phyloP scores from a whole-genome alignment of 1,140 invertebrate species.

The Papilio polyxenes region DNA sequence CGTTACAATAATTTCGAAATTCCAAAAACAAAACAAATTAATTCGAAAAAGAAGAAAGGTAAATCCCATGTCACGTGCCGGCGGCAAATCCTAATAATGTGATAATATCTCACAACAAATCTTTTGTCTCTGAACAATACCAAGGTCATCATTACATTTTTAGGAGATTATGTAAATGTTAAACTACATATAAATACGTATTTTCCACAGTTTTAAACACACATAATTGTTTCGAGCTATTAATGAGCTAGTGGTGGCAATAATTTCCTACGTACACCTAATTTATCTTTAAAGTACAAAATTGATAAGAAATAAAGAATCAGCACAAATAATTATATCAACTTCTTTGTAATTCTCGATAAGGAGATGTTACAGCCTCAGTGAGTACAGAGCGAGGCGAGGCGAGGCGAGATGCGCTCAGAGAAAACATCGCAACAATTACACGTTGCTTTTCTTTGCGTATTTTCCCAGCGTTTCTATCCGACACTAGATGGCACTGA shows the following conservation, averaged over 20 bases:
- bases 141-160: too few species aligned
- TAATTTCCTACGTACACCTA: background rate
- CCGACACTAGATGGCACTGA: slow-evolving; percentile 62
- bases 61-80: too few species aligned
- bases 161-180: too few species aligned
- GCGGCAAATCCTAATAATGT: too few species aligned
- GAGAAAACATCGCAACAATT: slow-evolving; percentile 58
- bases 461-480: slow-evolving; percentile 67
- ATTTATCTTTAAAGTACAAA: background rate
- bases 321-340: background rate
- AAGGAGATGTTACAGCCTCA: background rate
- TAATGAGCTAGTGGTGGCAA: background rate
- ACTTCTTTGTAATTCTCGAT: background rate
- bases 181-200: too few species aligned
- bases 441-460: slow-evolving; percentile 47
- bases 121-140: too few species aligned
- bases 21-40: too few species aligned
- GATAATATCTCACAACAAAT: too few species aligned
- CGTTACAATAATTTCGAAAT: too few species aligned
- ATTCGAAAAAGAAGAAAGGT: too few species aligned
- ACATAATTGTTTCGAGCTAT: background rate
- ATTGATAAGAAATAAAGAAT: background rate
- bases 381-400: background rate
- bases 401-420: background rate
- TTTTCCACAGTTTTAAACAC: background rate